Conservation (phyloP, 2,888 invertebrate species). For the Stomorhina lunata region DNA sequence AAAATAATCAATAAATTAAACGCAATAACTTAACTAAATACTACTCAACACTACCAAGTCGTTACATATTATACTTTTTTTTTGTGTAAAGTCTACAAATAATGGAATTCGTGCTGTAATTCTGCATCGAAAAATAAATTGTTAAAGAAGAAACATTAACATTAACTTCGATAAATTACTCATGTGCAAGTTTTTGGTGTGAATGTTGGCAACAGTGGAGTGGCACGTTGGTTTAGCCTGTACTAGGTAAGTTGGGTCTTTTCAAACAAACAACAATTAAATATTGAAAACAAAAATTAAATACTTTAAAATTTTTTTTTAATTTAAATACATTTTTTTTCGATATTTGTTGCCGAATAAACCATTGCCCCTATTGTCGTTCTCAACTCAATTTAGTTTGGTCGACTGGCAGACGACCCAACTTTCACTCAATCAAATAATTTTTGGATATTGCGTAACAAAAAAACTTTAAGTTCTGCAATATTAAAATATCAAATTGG, state of each 20-base stretch:
- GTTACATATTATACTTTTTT: slow-evolving; percentile 1
- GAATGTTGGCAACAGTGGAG: slow-evolving; percentile 81
- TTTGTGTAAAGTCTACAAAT: slow-evolving; percentile 8
- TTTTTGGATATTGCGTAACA: no score
- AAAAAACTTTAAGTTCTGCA: no score
- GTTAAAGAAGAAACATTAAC: slow-evolving; percentile 16
- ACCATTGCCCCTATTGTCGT: no score
- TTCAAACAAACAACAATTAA: no score
- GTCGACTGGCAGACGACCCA: no score
- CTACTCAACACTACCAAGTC: not conserved
- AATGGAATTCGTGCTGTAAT: slow-evolving; percentile 58
- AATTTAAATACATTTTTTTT: no score
- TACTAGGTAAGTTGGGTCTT: slow-evolving; percentile 77
- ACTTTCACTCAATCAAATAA: no score
- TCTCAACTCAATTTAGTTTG: no score
- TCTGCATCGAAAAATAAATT: slow-evolving; percentile 21
- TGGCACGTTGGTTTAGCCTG: slow-evolving; percentile 81
- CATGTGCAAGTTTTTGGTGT: slow-evolving; percentile 72
- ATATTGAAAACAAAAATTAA: no score
- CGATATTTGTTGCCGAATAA: no score
- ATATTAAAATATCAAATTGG: no score
- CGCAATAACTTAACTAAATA: not conserved
- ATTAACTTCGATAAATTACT: slow-evolving; percentile 54
- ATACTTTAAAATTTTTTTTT: no score
- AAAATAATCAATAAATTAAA: not conserved